Conservation (phyloP, 2,113 vertebrate species). For the Bathybates hornii region DNA sequence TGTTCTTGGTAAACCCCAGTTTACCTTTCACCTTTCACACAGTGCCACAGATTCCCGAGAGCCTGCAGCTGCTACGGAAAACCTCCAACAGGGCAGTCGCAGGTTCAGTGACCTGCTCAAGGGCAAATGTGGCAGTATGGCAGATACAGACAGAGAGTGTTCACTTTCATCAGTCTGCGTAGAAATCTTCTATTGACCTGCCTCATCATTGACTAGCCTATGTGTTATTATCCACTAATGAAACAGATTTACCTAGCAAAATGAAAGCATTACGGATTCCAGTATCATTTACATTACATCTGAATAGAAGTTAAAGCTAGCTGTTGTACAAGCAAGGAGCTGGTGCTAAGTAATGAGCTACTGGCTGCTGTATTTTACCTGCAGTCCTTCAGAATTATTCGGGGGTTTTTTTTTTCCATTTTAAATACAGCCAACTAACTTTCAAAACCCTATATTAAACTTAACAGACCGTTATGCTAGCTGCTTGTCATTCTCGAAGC, state of each 20-base stretch:
- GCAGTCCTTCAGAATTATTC: neutral
- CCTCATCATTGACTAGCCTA: neutral
- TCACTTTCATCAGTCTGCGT: neutral
- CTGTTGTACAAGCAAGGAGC: neutral
- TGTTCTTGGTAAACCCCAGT: neutral
- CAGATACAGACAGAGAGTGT: neutral
- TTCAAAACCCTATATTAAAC: neutral
- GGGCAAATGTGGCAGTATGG: neutral
- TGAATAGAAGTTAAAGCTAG: neutral
- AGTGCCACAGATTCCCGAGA: constrained; percentile 11
- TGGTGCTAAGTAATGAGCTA: neutral
- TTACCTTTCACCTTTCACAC: constrained; percentile 50
- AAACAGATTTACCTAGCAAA: neutral
- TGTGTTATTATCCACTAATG: neutral
- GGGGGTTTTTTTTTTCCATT: fast-evolving
- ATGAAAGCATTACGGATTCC: fast-evolving
- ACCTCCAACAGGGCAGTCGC: neutral
- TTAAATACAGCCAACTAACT: neutral
- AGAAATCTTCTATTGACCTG: neutral
- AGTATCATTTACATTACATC: neutral
- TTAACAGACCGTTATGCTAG: neutral
- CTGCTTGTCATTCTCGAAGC: neutral
- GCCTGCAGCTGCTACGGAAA: neutral
- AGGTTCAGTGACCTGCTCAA: neutral
- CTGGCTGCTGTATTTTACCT: neutral